A percentile compares a stretch with the other conserved stretches of the same genome.
Conservation (phyloP, 2,113 vertebrate species). For the Archilochus colubris region DNA sequence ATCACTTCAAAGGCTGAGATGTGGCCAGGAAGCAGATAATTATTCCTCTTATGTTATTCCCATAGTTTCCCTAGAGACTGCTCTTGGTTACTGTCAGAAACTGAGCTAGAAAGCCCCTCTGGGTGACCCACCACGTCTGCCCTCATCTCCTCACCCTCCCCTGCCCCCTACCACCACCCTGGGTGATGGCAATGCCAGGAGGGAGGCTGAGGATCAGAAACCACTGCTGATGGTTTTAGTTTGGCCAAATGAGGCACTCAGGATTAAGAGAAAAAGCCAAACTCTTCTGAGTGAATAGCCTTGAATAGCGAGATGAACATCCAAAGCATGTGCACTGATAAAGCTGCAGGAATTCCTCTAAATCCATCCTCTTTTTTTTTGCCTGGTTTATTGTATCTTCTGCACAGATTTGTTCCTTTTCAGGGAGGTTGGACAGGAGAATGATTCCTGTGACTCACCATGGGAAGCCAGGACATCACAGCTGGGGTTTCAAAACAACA, state of each 20-base stretch:
- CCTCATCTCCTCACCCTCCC: fast-evolving
- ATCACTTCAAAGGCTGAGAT: not conserved
- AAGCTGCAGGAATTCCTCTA: not conserved
- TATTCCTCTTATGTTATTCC: not conserved
- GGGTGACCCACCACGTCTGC: fast-evolving
- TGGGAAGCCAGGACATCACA: not conserved
- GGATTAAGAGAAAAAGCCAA: not conserved
- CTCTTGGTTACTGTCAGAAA: not conserved
- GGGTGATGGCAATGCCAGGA: not conserved
- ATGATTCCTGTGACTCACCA: not conserved
- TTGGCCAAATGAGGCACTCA: not conserved
- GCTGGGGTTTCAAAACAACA: not conserved
- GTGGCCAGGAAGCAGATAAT: not conserved
- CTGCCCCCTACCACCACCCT: fast-evolving
- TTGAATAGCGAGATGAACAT: fast-evolving
- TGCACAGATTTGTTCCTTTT: not conserved
- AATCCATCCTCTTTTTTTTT: not conserved
- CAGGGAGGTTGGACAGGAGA: not conserved
- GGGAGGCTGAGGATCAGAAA: not conserved
- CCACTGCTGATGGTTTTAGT: fast-evolving
- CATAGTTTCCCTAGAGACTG: not conserved
- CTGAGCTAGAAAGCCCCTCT: fast-evolving
- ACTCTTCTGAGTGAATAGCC: not conserved
- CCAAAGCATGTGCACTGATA: fast-evolving
- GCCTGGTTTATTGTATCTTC: not conserved